phyloP scores from a whole-genome alignment of 2,888 invertebrate species.

The Lycocerus yunnanus region DNA sequence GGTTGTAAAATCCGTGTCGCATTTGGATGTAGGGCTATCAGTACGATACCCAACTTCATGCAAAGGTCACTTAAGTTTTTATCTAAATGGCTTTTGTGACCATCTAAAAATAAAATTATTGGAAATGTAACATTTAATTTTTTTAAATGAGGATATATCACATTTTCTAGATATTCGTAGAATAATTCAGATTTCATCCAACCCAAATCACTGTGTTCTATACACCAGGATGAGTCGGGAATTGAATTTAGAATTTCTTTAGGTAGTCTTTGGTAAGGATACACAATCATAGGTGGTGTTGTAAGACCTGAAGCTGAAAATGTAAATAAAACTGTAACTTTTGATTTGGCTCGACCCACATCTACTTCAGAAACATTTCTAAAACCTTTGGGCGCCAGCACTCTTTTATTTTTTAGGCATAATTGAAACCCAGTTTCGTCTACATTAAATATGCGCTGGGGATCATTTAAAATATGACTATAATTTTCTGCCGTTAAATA shows the following conservation, averaged over 20 bases:
- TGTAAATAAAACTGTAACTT: slow-evolving; percentile 51
- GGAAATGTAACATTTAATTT: slow-evolving; percentile 27
- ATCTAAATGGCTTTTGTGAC: neutral
- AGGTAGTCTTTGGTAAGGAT: slow-evolving; percentile 45
- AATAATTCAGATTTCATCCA: slow-evolving; percentile 41
- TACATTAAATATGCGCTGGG: too few relatives aligned
- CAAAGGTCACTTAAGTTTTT: slow-evolving; percentile 31
- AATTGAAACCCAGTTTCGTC: too few relatives aligned
- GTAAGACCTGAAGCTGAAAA: too few relatives aligned
- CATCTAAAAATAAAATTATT: slow-evolving; percentile 35
- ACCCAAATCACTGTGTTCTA: slow-evolving; percentile 35
- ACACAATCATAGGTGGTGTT: slow-evolving; percentile 46
- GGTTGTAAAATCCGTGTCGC: too few relatives aligned
- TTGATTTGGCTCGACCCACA: slow-evolving; percentile 44
- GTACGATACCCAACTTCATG: slow-evolving; percentile 36
- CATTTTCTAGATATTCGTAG: slow-evolving; percentile 39
- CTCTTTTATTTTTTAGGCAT: too few relatives aligned
- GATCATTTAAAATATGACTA: too few relatives aligned
- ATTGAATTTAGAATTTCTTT: slow-evolving; percentile 40
- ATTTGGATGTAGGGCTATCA: too few relatives aligned
- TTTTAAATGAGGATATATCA: slow-evolving; percentile 19
- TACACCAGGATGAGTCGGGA: slow-evolving; percentile 46
- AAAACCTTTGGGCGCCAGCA: too few relatives aligned
- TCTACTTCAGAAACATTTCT: too few relatives aligned
- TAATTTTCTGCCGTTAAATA: too few relatives aligned